phyloP scores from a whole-genome alignment of 2,888 invertebrate species.

The Thymelicus sylvestris region DNA sequence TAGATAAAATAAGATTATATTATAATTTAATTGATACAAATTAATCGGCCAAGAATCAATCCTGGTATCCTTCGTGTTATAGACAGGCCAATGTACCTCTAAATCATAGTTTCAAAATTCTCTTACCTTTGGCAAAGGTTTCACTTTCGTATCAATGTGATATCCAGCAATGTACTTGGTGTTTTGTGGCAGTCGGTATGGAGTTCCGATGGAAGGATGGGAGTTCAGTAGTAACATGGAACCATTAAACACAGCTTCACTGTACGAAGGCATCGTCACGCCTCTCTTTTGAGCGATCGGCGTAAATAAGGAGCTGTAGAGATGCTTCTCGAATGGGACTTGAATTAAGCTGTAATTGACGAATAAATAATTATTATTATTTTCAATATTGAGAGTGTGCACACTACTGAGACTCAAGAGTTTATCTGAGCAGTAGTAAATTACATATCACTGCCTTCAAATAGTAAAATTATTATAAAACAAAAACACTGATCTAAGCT shows the following conservation, averaged over 20 bases:
- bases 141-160: slow-evolving; percentile 56
- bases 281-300: slow-evolving; percentile 55
- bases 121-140: slow-evolving; percentile 60
- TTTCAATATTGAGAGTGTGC: too few relatives aligned
- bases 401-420: too few relatives aligned
- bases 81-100: too few relatives aligned
- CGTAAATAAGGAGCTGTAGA: slow-evolving; percentile 50
- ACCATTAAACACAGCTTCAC: slow-evolving; percentile 57
- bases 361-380: not conserved
- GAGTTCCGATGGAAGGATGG: slow-evolving; percentile 54
- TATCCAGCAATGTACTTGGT: slow-evolving; percentile 63
- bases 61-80: too few relatives aligned
- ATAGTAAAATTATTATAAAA: too few relatives aligned
- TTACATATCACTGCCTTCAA: too few relatives aligned
- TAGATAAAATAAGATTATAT: too few relatives aligned
- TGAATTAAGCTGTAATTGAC: slow-evolving; percentile 17
- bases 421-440: too few relatives aligned
- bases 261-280: slow-evolving; percentile 53
- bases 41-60: too few relatives aligned
- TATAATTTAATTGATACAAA: too few relatives aligned
- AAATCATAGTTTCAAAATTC: not conserved
- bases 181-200: slow-evolving; percentile 56
- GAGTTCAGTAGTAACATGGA: slow-evolving; percentile 62
- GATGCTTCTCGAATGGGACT: slow-evolving; percentile 44
- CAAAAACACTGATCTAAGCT: too few relatives aligned